These are phyloP conservation scores for Tragelaphus scriptus DNA, from an alignment of 2,113 vertebrate genomes.

Conservation along the genomic window DNA sequence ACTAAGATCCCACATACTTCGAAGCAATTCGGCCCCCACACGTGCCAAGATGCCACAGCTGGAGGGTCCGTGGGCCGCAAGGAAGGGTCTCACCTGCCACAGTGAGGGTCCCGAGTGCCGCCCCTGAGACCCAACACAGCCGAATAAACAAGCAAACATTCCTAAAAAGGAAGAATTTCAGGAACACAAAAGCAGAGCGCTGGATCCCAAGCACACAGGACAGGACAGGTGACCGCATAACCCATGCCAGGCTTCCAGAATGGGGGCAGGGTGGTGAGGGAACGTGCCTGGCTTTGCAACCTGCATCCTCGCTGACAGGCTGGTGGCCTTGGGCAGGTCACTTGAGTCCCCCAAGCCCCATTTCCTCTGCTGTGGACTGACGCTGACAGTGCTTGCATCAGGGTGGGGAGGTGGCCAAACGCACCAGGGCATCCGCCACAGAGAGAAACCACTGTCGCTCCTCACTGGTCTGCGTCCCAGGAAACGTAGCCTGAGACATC, in stretches of 20 bases:
- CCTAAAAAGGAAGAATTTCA: not conserved
- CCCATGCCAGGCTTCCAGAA: not conserved
- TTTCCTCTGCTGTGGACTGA: not conserved
- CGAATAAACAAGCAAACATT: not conserved
- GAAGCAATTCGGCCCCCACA: not conserved
- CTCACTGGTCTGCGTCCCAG: not conserved
- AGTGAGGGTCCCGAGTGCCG: not conserved
- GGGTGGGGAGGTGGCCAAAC: not conserved
- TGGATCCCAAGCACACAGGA: not conserved
- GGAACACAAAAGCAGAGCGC: not conserved
- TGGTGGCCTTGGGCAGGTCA: not conserved
- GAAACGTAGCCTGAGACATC: not conserved
- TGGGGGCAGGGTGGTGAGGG: not conserved
- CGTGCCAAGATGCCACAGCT: not conserved
- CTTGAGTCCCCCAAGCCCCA: not conserved
- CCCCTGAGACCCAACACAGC: not conserved
- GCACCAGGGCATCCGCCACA: accelerated
- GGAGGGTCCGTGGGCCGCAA: not conserved
- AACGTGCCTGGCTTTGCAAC: too few relatives aligned
- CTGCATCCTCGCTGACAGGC: not conserved
- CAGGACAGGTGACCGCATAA: not conserved
- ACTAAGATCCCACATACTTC: not conserved
- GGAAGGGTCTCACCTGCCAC: not conserved
- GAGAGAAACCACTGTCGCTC: not conserved
- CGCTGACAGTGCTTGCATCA: not conserved